Conservation (phyloP, 2,888 invertebrate genomes). For the Drosophila borborema region DNA sequence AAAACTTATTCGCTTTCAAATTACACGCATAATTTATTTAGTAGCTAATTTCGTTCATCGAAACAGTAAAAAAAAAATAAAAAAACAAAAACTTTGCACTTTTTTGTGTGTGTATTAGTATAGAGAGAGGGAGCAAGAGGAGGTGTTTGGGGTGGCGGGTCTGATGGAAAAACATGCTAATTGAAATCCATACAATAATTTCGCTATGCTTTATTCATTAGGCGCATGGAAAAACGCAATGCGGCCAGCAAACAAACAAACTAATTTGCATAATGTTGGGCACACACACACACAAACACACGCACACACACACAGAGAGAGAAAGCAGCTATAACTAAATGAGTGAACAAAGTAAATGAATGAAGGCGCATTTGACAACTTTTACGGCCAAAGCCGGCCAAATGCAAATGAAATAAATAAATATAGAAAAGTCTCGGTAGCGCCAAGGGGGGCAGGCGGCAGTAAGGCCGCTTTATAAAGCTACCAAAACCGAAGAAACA, state of each 20-base stretch:
- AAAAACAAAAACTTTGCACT: slow-evolving; percentile 44
- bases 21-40: slow-evolving; percentile 75
- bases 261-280: slow-evolving; percentile 64
- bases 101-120: slow-evolving; percentile 1
- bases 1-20: slow-evolving; percentile 44
- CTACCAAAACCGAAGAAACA: background rate
- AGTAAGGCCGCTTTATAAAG: background rate
- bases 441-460: background rate
- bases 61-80: slow-evolving; percentile 10
- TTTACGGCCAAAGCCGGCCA: slow-evolving; percentile 22
- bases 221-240: slow-evolving; percentile 51
- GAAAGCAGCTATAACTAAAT: slow-evolving; percentile 39
- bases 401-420: slow-evolving; percentile 39
- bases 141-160: background rate
- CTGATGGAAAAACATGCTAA: slow-evolving; percentile 56
- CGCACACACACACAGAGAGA: background rate
- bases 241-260: slow-evolving; percentile 58
- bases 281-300: slow-evolving; percentile 22
- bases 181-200: slow-evolving; percentile 71
- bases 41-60: slow-evolving; percentile 31
- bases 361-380: slow-evolving; percentile 55
- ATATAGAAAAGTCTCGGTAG: slow-evolving; percentile 1
- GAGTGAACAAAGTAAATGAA: slow-evolving; percentile 43
- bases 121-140: background rate
- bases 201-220: slow-evolving; percentile 71